A percentile compares a stretch with the other conserved stretches of the same genome.
Evolutionary conservation across 2,888 invertebrate genomes (phyloP).

Genomic region (Cylindroiulus punctatus): DNA sequence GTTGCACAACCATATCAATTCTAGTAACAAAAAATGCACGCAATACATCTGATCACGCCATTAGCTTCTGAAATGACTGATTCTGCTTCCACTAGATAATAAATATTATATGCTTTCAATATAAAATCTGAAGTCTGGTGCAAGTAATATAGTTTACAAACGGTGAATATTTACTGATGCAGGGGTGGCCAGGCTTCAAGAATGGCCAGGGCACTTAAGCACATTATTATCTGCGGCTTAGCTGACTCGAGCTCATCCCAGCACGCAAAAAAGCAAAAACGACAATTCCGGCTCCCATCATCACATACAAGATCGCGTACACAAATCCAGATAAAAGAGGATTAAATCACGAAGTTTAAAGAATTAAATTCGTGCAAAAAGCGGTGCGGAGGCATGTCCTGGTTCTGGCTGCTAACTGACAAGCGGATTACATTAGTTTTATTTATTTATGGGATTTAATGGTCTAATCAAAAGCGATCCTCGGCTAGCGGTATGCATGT

Average conservation of each 20-base stretch:
- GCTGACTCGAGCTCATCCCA: constrained; percentile 1
- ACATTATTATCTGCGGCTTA: neutral
- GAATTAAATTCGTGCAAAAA: constrained; percentile 7
- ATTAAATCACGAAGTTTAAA: constrained; percentile 36
- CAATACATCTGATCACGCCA: no score
- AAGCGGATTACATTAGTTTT: constrained; percentile 35
- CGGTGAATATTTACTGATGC: no score
- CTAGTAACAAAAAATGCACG: no score
- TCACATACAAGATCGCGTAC: neutral
- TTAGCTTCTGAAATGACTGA: no score
- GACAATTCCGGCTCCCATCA: neutral
- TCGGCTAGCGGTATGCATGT: constrained; percentile 24
- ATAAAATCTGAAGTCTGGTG: no score
- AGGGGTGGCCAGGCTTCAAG: neutral
- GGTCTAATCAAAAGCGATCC: constrained; percentile 22
- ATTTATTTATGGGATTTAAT: constrained; percentile 47
- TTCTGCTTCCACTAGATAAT: no score
- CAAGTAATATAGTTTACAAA: no score
- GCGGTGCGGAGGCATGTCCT: neutral
- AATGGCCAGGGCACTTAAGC: neutral
- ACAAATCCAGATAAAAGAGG: constrained; percentile 40
- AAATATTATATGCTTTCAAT: no score
- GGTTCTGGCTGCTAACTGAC: constrained; percentile 10
- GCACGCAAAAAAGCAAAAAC: neutral
- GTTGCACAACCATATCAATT: no score